A percentile compares a stretch with the other conserved stretches of the same genome.
These are phyloP conservation scores for Phortica okadai DNA, from an alignment of 2,888 invertebrate genomes.

Conservation along the genomic window DNA sequence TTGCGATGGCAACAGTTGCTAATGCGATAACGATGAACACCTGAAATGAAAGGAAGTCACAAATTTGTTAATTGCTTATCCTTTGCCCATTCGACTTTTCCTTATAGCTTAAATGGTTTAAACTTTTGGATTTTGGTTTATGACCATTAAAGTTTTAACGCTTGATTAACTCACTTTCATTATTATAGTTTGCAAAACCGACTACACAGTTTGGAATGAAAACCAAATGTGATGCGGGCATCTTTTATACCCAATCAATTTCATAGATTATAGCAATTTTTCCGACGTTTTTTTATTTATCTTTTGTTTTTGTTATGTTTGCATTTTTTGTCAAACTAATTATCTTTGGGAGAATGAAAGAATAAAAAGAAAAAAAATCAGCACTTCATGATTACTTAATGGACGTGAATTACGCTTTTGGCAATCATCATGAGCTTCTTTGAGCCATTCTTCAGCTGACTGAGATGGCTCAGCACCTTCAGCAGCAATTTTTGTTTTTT, in stretches of 20 bases:
- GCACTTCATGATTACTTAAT: too few species aligned
- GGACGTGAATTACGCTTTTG: too few species aligned
- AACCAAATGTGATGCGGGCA: not conserved
- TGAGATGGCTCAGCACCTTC: too few species aligned
- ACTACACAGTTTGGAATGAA: not conserved
- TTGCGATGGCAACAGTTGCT: not conserved
- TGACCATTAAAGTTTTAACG: not conserved
- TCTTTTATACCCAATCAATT: slow-evolving; percentile 1
- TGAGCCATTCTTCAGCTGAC: too few species aligned
- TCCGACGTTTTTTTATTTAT: too few species aligned
- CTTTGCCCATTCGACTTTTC: not conserved
- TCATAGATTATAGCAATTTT: too few species aligned
- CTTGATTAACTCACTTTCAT: not conserved
- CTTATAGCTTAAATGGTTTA: not conserved
- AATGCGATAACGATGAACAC: not conserved
- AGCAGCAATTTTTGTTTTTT: too few species aligned
- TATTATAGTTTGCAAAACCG: not conserved
- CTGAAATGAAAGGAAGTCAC: not conserved
- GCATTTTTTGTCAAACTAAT: too few species aligned
- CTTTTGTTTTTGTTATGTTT: too few species aligned
- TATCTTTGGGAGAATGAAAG: too few species aligned
- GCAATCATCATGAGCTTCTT: too few species aligned
- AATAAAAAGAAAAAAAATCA: too few species aligned
- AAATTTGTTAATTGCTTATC: not conserved
- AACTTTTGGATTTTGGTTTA: not conserved